phyloP scores from a whole-genome alignment of 1,140 invertebrate species.

The Camponotus vicinus region DNA sequence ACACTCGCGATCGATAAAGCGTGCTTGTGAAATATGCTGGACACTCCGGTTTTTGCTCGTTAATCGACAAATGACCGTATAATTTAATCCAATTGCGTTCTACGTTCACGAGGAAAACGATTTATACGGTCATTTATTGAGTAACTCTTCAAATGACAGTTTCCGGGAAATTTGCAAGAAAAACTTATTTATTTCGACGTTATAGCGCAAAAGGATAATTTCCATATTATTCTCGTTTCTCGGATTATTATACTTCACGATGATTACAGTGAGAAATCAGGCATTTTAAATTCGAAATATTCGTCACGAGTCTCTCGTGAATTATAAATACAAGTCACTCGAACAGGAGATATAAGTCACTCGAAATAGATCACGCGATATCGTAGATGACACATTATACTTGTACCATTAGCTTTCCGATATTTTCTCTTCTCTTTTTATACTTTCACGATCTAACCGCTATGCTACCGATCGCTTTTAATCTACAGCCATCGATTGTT shows the following conservation, averaged over 20 bases:
- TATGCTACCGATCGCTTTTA: slow-evolving; percentile 4
- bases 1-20: slow-evolving; percentile 20
- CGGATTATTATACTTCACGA: background rate
- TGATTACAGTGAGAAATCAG: background rate
- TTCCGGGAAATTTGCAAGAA: slow-evolving; percentile 19
- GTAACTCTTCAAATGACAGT: slow-evolving; percentile 4
- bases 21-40: slow-evolving; percentile 22
- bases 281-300: slow-evolving; percentile 4
- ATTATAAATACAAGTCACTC: background rate
- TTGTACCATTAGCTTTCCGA: background rate
- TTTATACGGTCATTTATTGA: slow-evolving; percentile 37
- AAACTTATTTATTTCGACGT: slow-evolving; percentile 36
- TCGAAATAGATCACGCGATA: background rate
- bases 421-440: background rate
- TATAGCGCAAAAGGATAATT: slow-evolving; percentile 3
- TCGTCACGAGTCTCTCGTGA: background rate
- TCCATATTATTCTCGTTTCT: slow-evolving; percentile 15
- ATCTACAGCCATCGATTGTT: slow-evolving; percentile 23
- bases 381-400: background rate
- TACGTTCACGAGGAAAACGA: slow-evolving; percentile 12
- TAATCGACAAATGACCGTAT: slow-evolving; percentile 53
- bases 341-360: background rate
- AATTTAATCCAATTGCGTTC: slow-evolving; percentile 46
- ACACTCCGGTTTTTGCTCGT: slow-evolving; percentile 43
- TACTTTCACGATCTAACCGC: background rate